These are phyloP conservation scores for Scyliorhinus canicula DNA, from an alignment of 2,797 vertebrate species.

Conservation along the genomic window DNA sequence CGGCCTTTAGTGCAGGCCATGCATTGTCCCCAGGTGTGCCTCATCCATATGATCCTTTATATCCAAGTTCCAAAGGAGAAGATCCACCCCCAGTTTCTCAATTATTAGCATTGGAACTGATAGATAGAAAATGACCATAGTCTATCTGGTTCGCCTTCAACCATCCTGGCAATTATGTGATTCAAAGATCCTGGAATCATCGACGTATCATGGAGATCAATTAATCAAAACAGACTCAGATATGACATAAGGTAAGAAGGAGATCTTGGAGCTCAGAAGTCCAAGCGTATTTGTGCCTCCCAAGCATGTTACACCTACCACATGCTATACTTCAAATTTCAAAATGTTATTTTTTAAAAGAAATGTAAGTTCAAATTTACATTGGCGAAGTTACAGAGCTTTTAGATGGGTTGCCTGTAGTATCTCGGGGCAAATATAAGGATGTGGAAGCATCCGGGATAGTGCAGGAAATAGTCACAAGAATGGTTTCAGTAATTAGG, in stretches of 20 bases:
- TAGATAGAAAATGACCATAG: background rate
- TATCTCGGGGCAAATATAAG: background rate
- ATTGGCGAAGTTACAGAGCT: background rate
- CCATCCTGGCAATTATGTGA: background rate
- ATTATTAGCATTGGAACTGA: background rate
- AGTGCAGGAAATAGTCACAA: background rate
- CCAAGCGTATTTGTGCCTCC: background rate
- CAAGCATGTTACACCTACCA: background rate
- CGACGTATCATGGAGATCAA: background rate
- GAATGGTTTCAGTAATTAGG: background rate
- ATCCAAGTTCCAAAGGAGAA: background rate
- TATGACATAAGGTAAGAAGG: background rate
- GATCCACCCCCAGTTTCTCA: background rate
- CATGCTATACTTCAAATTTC: background rate
- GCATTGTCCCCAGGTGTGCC: background rate
- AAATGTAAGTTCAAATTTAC: background rate
- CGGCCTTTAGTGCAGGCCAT: background rate
- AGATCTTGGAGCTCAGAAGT: background rate
- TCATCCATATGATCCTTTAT: background rate
- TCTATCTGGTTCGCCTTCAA: background rate
- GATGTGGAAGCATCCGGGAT: no score
- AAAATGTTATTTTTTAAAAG: background rate
- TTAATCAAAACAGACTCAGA: background rate
- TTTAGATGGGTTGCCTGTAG: background rate
- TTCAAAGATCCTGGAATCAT: background rate